Evolutionary conservation across 2,113 vertebrate genomes (phyloP), one percentile per base, ranked within the genome.

Genomic region (Choloepus hoffmanni): DNA sequence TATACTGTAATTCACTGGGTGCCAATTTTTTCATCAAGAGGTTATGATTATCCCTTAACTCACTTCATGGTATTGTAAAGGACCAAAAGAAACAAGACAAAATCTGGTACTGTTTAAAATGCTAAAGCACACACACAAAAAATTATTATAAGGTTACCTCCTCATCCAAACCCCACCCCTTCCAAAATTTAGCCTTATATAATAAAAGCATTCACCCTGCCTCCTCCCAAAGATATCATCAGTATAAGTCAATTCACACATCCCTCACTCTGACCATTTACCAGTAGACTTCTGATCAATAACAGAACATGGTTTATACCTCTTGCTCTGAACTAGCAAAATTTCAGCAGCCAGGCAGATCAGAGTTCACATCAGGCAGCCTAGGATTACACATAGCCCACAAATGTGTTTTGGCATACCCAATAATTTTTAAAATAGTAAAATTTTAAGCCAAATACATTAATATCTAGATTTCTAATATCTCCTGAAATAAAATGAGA

Each of bases 381-480:
- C 86, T 68, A 58, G 21, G 11, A 85, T 28, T 28, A 12, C 67
- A 85, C 9, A 58, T 0, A 73, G 62, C 4, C 55, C 55, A 82
- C 12, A 73, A 65, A 67, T 43, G 13, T 79, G 55, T 48, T 96
- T n/a, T 81, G 76, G 14, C 30, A 53, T 83, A 81, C 10, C 62
- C 8, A 5, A 19, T 21, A 60, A 73, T 53, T 74, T 92, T 84
- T 63, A 72, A 90, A 90, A 92, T 48, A 15, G 36, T 7, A 87
- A 90, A 68, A 36, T 95, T 89, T 87, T 60, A n/a, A 83, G 76
- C 28, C 50, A 94, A 77, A 81, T 67, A 86, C 5, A 81, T 90
- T 87, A 92, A 90, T 85, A 77, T 68, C 33, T 70, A 87, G 76
- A 94, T 87, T 87, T 90, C 76, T 10, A 87, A n/a, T 45, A 94